phyloP scores from a whole-genome alignment of 1,140 invertebrate genomes.

The Apis dorsata region DNA sequence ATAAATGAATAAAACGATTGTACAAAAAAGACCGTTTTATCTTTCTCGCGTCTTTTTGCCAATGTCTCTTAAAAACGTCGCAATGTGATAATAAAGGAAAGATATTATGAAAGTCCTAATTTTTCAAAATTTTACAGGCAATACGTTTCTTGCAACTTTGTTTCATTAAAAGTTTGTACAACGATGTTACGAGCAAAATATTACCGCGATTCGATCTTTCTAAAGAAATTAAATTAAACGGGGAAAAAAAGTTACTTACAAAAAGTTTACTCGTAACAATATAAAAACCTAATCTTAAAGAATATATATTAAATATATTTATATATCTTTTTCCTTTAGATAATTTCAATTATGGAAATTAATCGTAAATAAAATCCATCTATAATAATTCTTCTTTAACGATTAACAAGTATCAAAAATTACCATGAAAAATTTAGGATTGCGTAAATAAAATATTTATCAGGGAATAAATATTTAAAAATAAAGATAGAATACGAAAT shows the following conservation, averaged over 20 bases:
- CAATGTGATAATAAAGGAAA: neutral
- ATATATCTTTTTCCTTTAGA: neutral
- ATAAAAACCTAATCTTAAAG: neutral
- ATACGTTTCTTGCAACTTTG: neutral
- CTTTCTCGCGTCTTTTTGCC: neutral
- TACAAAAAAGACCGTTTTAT: neutral
- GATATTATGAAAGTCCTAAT: neutral
- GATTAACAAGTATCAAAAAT: too few species aligned
- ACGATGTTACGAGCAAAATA: neutral
- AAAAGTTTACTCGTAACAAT: neutral
- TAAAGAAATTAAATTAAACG: slow-evolving; percentile 8
- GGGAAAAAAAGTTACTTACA: neutral
- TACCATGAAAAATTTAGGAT: too few species aligned
- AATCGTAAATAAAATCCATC: too few species aligned
- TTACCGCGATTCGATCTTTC: too few species aligned
- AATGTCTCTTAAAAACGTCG: neutral
- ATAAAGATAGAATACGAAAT: too few species aligned
- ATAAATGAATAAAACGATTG: neutral
- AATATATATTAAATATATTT: neutral
- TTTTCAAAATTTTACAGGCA: neutral
- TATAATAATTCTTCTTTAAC: too few species aligned
- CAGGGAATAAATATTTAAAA: too few species aligned
- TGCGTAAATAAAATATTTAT: too few species aligned
- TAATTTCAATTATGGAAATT: too few species aligned
- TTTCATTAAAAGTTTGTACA: slow-evolving; percentile 13